Base-by-base conservation (phyloP, 2,113 vertebrate species). In the Pelecanoides urinatrix region DNA sequence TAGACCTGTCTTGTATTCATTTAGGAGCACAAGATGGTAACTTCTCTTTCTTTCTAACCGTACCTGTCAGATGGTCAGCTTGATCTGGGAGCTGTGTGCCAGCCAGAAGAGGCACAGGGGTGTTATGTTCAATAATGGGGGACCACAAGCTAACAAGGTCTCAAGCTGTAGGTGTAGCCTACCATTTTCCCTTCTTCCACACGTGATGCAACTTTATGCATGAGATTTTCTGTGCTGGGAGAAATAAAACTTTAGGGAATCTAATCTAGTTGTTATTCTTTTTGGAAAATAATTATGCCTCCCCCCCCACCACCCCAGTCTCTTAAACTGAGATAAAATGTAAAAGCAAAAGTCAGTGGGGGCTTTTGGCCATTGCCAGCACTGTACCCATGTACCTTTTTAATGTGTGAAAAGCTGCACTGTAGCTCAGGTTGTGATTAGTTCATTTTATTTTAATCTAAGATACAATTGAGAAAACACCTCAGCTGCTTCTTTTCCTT, bases 191-290 rank as follows among this genome's bases (percentile, higher is more conserved):
- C 9, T 59, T 42, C 72, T 88, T 83, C 50, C n/a, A 22, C 45
- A 14, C 2, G 4, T 15, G n/a, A 11, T 38, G 23, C 16, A 32
- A 2, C 10, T n/a, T 36, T 16, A 7, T 10, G 8, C 7, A 0
- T 53, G 23, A 74, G 12, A 20, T 65, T 65, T 73, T 38, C 45
- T 52, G 3, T 56, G 29, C 21, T 65, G 20, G 19, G 38, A 68
- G 16, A 21, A 42, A 50, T 6, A 61, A 74, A n/a, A 27, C 6
- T 38, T 30, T 0, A 40, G 40, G 16, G 22, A 65, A 59, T 55
- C 40, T 20, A 32, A 22, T 42, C 38, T n/a, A 68, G 10, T 16
- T 68, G 14, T 22, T 52, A 19, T 6, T 58, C 11, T 86, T 85
- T 71, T 52, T 21, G 47, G 11, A 50, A 47, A 73, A 47, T 38